phyloP scores from a whole-genome alignment of 2,888 invertebrate genomes.

The Spialia ferax region DNA sequence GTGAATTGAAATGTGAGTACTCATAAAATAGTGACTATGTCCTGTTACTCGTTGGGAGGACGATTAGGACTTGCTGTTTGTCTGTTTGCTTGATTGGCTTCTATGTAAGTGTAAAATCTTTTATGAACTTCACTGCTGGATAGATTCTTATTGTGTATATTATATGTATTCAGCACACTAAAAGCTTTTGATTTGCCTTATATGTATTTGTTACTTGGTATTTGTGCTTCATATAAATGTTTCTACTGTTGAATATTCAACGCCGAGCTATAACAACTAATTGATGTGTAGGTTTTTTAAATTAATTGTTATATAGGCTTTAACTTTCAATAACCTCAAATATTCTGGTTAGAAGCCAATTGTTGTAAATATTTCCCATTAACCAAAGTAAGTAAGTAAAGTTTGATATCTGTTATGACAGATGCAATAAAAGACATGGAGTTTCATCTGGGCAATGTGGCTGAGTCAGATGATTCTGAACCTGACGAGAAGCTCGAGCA shows the following conservation, averaged over 20 bases:
- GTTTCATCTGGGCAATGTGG: slow-evolving; percentile 76
- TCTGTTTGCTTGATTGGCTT: slow-evolving; percentile 39
- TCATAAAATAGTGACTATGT: too few relatives aligned
- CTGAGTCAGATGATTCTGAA: slow-evolving; percentile 94
- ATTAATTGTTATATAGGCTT: too few relatives aligned
- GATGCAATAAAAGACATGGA: slow-evolving; percentile 60
- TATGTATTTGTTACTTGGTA: too few relatives aligned
- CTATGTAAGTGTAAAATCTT: slow-evolving; percentile 9
- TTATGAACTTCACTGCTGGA: slow-evolving; percentile 42
- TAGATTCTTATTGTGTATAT: slow-evolving; percentile 29
- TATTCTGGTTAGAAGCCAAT: too few relatives aligned
- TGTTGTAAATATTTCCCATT: too few relatives aligned
- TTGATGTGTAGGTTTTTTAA: too few relatives aligned
- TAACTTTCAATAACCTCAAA: too few relatives aligned
- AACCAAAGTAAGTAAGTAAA: background rate
- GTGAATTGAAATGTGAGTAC: too few relatives aligned
- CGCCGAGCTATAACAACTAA: too few relatives aligned
- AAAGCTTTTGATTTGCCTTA: too few relatives aligned
- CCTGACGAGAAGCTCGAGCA: slow-evolving; percentile 92
- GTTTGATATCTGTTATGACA: slow-evolving; percentile 34
- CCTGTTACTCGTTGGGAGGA: background rate
- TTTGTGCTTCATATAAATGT: too few relatives aligned
- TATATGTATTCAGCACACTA: background rate
- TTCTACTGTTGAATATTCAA: too few relatives aligned
- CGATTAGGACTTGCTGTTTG: slow-evolving; percentile 9